Evolutionary conservation across 2,888 invertebrate genomes (phyloP), one percentile per base, ranked within the genome.

Genomic region (Parnassius apollo): DNA sequence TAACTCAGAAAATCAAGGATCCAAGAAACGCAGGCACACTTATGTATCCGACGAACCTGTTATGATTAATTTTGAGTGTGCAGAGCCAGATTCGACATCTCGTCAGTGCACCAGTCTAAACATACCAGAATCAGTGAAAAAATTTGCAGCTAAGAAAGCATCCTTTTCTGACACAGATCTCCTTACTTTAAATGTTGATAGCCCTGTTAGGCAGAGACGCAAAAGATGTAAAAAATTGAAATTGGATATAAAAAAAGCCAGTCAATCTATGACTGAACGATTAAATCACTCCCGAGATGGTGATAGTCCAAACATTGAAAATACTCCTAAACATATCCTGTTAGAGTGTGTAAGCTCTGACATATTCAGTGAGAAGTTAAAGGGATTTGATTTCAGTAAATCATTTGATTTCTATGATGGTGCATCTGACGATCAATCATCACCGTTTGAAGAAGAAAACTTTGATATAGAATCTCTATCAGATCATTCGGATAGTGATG

Each of bases 121-220:
- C 13, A 66, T 84, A 0, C 80, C 86, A 0, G 79, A 82, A 12
- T 78, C 83, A 0, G 69, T 84, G 0, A 83, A 82, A 68, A 82
- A 76, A 9, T 81, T 75, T 56, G 70, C 76, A 0, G 69, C 75
- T 0, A 86, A 85, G 71, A 88, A 88, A 69, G 78, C 77, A 12
- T 88, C 86, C 0, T 60, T 86, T 1, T 91, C 91, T 0, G 91
- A 90, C 59, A 89, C 90, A 0, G 88, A 90, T 59, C 68, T 89
- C 4, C 69, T 82, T n/a, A 68, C 65, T 10, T 66, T 76, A 0
- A 73, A 69, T 7, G 59, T 69, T 2, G 76, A 75, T 35, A 69
- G 64, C 1, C 65, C 70, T 2, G 73, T 69, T 9, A 72, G 78
- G 46, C 69, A 72, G 11, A 84, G 75, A 65, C 72, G 77, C 13